These are phyloP conservation scores for Benthosema pterotum DNA, from an alignment of 2,797 vertebrate genomes.

Conservation along the genomic window DNA sequence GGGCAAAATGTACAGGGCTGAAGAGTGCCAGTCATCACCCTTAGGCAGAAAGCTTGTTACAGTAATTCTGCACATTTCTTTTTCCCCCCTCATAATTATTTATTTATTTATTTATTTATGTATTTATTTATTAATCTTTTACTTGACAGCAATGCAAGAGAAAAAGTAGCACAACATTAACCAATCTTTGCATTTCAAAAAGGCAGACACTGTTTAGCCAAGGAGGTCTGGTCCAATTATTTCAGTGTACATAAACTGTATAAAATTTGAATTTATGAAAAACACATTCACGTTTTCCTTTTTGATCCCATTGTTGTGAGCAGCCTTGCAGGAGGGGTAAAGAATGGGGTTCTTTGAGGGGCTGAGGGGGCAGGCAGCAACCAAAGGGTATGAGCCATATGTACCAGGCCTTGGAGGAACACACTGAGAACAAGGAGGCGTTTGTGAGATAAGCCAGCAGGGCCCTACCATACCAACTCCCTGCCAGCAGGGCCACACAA, in stretches of 20 bases:
- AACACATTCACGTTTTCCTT: background rate
- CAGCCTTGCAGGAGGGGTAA: slow-evolving; percentile 2
- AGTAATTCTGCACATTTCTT: too few species aligned
- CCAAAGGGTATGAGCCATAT: slow-evolving; percentile 10
- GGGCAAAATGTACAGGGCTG: too few species aligned
- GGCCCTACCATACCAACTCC: slow-evolving; percentile 10
- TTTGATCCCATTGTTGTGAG: slow-evolving; percentile 23
- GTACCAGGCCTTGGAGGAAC: slow-evolving; percentile 26
- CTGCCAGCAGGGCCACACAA: slow-evolving; percentile 20
- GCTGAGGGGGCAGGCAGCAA: slow-evolving; percentile 6
- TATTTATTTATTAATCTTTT: too few species aligned
- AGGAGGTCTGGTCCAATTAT: too few species aligned
- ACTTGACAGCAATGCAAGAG: too few species aligned
- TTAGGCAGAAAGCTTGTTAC: too few species aligned
- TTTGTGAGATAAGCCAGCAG: slow-evolving; percentile 20
- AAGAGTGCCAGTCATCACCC: too few species aligned
- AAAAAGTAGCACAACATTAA: too few species aligned
- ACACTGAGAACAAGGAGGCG: slow-evolving; percentile 4
- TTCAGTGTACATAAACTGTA: background rate
- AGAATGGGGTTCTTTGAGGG: slow-evolving; percentile 21
- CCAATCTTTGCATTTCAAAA: too few species aligned
- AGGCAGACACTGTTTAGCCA: background rate
- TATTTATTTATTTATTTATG: too few species aligned
- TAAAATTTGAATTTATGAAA: slow-evolving; percentile 1
- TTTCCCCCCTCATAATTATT: too few species aligned